Percentiles rank a stretch among this genome's conserved stretches.
Conservation (phyloP, 1,140 invertebrate genomes). For the Heliothis subflexa region DNA sequence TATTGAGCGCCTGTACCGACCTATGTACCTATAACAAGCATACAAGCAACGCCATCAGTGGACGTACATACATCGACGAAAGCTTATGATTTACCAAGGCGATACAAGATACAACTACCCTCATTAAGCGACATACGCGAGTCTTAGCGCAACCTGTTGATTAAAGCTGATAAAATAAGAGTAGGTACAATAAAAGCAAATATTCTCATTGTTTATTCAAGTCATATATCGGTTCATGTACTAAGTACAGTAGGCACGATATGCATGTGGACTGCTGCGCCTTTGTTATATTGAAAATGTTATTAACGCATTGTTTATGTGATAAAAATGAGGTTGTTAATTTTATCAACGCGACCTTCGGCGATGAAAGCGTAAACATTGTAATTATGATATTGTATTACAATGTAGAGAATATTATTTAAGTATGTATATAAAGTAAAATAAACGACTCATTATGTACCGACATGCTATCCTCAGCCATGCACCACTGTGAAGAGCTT, state of each 20-base stretch:
- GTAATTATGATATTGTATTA: constrained; percentile 23
- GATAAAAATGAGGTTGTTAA: constrained; percentile 54
- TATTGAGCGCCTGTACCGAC: constrained; percentile 27
- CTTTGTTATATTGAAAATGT: constrained; percentile 41
- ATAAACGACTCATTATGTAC: neutral
- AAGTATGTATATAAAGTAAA: neutral
- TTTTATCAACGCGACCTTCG: constrained; percentile 50
- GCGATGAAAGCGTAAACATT: constrained; percentile 41
- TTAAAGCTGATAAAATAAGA: constrained; percentile 13
- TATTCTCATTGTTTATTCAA: constrained; percentile 25
- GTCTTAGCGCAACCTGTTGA: constrained; percentile 41
- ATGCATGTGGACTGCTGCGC: constrained; percentile 23
- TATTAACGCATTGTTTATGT: constrained; percentile 49
- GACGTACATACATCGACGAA: neutral
- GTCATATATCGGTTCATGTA: constrained; percentile 26
- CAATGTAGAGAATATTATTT: constrained; percentile 26
- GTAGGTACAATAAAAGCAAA: constrained; percentile 21
- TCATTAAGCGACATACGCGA: constrained; percentile 7
- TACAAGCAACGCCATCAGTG: neutral
- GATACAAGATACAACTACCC: constrained; percentile 3
- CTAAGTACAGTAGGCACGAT: constrained; percentile 28
- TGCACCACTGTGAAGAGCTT: too few species aligned
- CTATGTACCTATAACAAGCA: constrained; percentile 14
- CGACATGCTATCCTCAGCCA: too few species aligned
- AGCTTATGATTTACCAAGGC: neutral